These are phyloP conservation scores for Anaspis maculata DNA, from an alignment of 2,888 invertebrate genomes.

Conservation along the genomic window DNA sequence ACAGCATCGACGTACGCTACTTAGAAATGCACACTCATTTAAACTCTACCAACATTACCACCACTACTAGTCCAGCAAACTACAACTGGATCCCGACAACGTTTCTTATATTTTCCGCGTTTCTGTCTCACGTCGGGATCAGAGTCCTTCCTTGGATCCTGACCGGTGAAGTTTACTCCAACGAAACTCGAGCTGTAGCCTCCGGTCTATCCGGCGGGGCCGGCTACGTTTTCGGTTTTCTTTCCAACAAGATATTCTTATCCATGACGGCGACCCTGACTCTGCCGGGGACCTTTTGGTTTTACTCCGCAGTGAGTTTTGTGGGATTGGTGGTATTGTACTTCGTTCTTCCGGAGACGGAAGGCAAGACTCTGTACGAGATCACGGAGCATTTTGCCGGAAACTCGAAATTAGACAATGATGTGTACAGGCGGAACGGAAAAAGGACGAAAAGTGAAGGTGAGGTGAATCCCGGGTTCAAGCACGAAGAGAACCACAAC, in stretches of 20 bases:
- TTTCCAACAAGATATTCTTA: slow-evolving; percentile 66
- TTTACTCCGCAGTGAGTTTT: slow-evolving; percentile 57
- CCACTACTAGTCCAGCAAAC: neutral
- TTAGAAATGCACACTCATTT: slow-evolving; percentile 14
- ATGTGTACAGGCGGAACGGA: slow-evolving; percentile 41
- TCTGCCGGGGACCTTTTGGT: slow-evolving; percentile 63
- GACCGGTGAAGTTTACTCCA: slow-evolving; percentile 68
- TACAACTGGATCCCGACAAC: slow-evolving; percentile 58
- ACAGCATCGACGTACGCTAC: slow-evolving; percentile 21
- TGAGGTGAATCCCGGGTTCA: neutral
- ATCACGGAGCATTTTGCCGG: slow-evolving; percentile 65
- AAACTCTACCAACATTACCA: neutral
- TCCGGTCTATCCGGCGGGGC: slow-evolving; percentile 65
- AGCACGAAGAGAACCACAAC: no score
- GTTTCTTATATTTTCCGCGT: slow-evolving; percentile 57
- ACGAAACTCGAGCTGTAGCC: slow-evolving; percentile 59
- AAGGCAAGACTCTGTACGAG: slow-evolving; percentile 64
- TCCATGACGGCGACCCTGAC: slow-evolving; percentile 55
- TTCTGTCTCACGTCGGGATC: slow-evolving; percentile 61
- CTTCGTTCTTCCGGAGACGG: slow-evolving; percentile 71
- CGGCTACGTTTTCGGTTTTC: slow-evolving; percentile 68
- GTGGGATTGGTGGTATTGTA: slow-evolving; percentile 57
- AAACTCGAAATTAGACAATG: slow-evolving; percentile 44
- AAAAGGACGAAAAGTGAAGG: neutral
- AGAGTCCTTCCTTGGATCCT: slow-evolving; percentile 72